Evolutionary conservation across 2,888 invertebrate genomes (phyloP).

Genomic region (Julus scandinavius): DNA sequence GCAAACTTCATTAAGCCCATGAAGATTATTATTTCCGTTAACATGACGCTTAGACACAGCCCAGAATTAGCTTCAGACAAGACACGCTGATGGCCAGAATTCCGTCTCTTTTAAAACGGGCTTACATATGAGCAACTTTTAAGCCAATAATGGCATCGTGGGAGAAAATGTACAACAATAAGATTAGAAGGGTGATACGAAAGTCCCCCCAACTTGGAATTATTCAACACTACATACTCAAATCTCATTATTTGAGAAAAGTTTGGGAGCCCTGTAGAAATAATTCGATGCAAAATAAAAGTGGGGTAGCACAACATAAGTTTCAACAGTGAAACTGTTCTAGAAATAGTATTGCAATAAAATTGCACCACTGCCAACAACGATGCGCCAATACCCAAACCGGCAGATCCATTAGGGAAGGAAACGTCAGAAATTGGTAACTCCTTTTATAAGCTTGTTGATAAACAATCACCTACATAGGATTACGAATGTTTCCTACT

Average conservation of each 20-base stretch:
- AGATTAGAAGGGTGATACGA: no score
- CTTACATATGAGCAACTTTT: not conserved
- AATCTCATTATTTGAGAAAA: not conserved
- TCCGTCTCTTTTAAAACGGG: not conserved
- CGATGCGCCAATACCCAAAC: not conserved
- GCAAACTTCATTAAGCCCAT: not conserved
- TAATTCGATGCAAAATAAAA: not conserved
- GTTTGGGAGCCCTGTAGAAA: not conserved
- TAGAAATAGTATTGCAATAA: not conserved
- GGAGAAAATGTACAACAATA: not conserved
- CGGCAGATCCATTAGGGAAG: not conserved
- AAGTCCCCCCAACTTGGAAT: no score
- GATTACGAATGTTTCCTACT: not conserved
- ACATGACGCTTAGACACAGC: not conserved
- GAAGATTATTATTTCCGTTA: not conserved
- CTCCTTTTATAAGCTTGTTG: conserved; percentile 1
- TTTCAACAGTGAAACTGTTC: not conserved
- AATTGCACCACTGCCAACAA: not conserved
- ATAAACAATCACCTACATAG: not conserved
- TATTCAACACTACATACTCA: no score
- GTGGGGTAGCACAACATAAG: not conserved
- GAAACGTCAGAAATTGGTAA: not conserved
- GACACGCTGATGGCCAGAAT: not conserved
- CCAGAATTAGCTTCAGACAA: not conserved
- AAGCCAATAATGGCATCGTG: not conserved